Conservation (phyloP, 2,888 invertebrate genomes). For the Allophyes oxyacanthae region DNA sequence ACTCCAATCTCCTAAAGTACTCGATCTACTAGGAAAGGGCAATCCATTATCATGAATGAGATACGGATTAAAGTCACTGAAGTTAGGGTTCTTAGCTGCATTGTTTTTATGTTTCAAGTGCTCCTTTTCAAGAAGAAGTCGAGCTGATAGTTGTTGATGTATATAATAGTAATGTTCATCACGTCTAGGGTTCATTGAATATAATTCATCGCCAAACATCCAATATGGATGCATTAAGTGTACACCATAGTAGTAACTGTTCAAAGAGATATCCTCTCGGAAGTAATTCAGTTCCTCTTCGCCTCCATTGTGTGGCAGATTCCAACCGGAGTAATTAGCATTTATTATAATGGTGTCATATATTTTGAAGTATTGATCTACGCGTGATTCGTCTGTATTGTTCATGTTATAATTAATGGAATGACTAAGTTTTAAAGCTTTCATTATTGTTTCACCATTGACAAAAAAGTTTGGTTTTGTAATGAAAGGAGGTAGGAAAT, state of each 20-base stretch:
- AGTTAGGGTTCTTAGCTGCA: constrained; percentile 46
- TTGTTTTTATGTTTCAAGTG: constrained; percentile 61
- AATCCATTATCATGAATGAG: constrained; percentile 80
- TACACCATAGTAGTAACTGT: constrained; percentile 89
- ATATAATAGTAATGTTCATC: constrained; percentile 79
- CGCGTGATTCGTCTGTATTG: constrained; percentile 56
- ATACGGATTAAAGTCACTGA: constrained; percentile 72
- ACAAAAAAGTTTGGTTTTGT: constrained; percentile 81
- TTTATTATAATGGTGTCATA: constrained; percentile 71
- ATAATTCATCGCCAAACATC: constrained; percentile 85
- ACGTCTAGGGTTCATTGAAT: constrained; percentile 72
- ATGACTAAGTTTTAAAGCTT: constrained; percentile 74
- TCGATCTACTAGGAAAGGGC: constrained; percentile 76
- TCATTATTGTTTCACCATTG: constrained; percentile 77
- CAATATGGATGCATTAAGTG: constrained; percentile 90
- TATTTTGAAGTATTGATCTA: constrained; percentile 67
- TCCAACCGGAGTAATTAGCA: constrained; percentile 86
- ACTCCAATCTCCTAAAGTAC: constrained; percentile 63
- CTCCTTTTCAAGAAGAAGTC: constrained; percentile 76
- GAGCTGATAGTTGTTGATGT: constrained; percentile 78
- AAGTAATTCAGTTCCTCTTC: constrained; percentile 90
- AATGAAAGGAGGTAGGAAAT: constrained; percentile 81
- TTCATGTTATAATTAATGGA: constrained; percentile 57
- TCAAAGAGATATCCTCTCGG: constrained; percentile 90
- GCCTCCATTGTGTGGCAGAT: constrained; percentile 79